Evolutionary conservation across 23 tunicate genomes (phyloP).

Genomic region (Trididemnum miniatum): DNA sequence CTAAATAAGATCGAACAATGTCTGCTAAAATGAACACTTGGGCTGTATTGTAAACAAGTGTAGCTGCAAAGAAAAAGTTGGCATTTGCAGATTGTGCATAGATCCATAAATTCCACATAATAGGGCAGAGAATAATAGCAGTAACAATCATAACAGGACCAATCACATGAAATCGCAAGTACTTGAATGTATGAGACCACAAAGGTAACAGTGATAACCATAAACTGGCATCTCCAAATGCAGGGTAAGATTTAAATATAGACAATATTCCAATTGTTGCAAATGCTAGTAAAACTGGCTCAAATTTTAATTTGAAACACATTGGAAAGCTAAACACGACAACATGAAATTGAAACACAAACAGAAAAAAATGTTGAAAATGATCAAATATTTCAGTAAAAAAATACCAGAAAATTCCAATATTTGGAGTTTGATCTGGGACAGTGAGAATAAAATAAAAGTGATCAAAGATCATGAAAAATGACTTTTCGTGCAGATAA

Average conservation of each 20-base stretch:
- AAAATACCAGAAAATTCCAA: conserved; percentile 95
- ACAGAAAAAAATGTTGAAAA: conserved; percentile 76
- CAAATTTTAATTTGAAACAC: conserved; percentile 61
- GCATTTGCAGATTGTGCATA: conserved; percentile 83
- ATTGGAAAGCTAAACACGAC: conserved; percentile 69
- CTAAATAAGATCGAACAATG: conserved; percentile 50
- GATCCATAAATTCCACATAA: conserved; percentile 95
- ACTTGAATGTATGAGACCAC: conserved; percentile 71
- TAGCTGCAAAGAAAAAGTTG: conserved; percentile 90
- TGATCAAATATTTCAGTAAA: conserved; percentile 92
- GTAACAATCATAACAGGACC: conserved; percentile 58
- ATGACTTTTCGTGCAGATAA: conserved; percentile 17
- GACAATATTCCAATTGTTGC: conserved; percentile 43
- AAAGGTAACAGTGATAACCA: conserved; percentile 78
- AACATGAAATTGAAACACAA: conserved; percentile 80
- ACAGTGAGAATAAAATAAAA: conserved; percentile 39
- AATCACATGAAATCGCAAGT: conserved; percentile 62
- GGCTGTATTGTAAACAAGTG: conserved; percentile 64
- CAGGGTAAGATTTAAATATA: conserved; percentile 78
- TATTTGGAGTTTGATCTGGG: conserved; percentile 88
- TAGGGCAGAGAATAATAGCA: conserved; percentile 69
- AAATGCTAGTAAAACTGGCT: conserved; percentile 67
- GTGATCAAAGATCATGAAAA: not conserved
- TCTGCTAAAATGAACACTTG: conserved; percentile 70
- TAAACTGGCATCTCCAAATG: conserved; percentile 70